Percentiles rank a stretch among this genome's conserved stretches.
phyloP scores from a whole-genome alignment of 1,140 invertebrate species.

The Apis florea region DNA sequence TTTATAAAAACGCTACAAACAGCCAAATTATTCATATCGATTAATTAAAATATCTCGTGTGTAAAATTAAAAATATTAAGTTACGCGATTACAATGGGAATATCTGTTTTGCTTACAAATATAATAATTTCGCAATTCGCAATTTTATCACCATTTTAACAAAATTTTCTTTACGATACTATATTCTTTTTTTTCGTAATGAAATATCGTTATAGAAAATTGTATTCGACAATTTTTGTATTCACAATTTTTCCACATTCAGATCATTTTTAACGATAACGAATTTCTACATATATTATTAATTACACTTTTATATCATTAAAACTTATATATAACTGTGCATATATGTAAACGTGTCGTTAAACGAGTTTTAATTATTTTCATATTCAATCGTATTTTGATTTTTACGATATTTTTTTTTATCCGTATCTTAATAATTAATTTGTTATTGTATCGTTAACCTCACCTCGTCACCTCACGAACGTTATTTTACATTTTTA shows the following conservation, averaged over 20 bases:
- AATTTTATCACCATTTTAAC: neutral
- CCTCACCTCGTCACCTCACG: too few relatives aligned
- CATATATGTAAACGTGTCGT: neutral
- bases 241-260: neutral
- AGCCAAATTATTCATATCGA: neutral
- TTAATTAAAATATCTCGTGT: neutral
- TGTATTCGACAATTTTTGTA: neutral
- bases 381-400: neutral
- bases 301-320: neutral
- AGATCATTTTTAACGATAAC: neutral
- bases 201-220: neutral
- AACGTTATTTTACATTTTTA: neutral
- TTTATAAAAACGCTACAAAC: slow-evolving; percentile 6
- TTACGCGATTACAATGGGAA: neutral
- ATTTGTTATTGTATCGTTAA: neutral
- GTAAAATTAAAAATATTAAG: neutral
- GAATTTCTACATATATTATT: neutral
- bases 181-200: neutral
- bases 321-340: neutral
- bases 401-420: neutral
- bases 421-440: neutral
- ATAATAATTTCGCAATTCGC: neutral
- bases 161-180: neutral
- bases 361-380: neutral
- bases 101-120: neutral